Conservation (phyloP, 2,888 invertebrate species). For the Halocaridina rubra region DNA sequence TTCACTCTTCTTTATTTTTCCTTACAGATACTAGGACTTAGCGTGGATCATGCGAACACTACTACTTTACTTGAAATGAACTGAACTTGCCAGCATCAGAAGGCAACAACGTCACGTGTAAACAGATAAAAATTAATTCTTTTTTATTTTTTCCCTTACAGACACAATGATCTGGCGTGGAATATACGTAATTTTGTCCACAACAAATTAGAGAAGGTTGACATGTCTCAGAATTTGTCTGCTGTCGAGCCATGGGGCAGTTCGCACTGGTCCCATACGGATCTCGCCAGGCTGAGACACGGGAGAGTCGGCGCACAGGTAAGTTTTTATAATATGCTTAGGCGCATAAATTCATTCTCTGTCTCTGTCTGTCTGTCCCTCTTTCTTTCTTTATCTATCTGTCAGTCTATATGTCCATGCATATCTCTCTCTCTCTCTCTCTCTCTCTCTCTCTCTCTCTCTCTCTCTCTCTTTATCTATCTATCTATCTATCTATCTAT, state of each 20-base stretch:
- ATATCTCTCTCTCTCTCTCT: too few relatives aligned
- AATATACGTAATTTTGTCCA: conserved; percentile 90
- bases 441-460: not conserved
- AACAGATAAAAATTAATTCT: too few relatives aligned
- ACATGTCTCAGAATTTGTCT: conserved; percentile 78
- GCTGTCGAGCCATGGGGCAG: conserved; percentile 85
- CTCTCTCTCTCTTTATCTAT: too few relatives aligned
- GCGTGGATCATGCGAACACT: too few relatives aligned
- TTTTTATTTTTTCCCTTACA: conserved; percentile 30
- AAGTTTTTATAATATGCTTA: too few relatives aligned
- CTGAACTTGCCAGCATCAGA: too few relatives aligned
- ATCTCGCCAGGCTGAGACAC: conserved; percentile 83
- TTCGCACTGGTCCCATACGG: conserved; percentile 92
- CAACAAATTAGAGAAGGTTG: conserved; percentile 86
- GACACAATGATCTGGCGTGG: conserved; percentile 92
- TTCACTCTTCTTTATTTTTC: too few relatives aligned
- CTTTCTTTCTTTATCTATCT: not conserved
- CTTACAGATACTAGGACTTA: too few relatives aligned
- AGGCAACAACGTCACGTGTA: too few relatives aligned
- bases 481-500: not conserved
- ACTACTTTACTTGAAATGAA: too few relatives aligned
- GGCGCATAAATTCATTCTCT: not conserved
- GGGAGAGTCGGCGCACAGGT: conserved; percentile 91
- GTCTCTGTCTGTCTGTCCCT: not conserved
- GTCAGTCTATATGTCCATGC: too few relatives aligned